Evolutionary conservation across 1,140 invertebrate genomes (phyloP).

Genomic region (Pantala flavescens): DNA sequence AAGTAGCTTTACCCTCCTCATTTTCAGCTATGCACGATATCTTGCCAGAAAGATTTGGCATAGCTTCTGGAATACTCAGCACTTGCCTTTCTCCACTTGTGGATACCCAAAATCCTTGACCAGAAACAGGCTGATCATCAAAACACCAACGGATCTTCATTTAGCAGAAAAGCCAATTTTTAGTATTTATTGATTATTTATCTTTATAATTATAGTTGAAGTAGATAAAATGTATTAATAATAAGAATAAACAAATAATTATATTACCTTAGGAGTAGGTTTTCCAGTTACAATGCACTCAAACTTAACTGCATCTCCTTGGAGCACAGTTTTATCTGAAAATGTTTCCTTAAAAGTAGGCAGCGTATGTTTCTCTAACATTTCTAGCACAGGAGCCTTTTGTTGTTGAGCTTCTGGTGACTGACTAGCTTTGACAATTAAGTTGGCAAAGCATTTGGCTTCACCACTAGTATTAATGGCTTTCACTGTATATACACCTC

Average conservation of each 20-base stretch:
- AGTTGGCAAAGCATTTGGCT: constrained; percentile 65
- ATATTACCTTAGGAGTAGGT: constrained; percentile 56
- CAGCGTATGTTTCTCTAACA: constrained; percentile 45
- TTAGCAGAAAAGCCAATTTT: constrained; percentile 18
- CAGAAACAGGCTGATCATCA: constrained; percentile 55
- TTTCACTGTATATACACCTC: constrained; percentile 65
- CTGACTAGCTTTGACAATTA: constrained; percentile 51
- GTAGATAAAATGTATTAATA: background rate
- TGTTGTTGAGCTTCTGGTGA: background rate
- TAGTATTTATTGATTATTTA: background rate
- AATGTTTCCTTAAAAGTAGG: constrained; percentile 58
- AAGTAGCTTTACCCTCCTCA: constrained; percentile 55
- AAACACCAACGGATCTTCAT: constrained; percentile 58
- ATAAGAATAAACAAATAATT: constrained; percentile 14
- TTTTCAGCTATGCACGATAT: constrained; percentile 67
- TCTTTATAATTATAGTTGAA: background rate
- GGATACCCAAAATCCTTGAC: constrained; percentile 57
- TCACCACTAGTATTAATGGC: constrained; percentile 62
- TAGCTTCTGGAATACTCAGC: constrained; percentile 46
- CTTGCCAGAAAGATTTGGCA: constrained; percentile 48
- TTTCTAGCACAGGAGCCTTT: constrained; percentile 24
- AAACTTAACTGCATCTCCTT: constrained; percentile 52
- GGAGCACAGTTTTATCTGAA: constrained; percentile 38
- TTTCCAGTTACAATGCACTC: constrained; percentile 59
- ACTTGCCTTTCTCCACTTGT: constrained; percentile 60